A percentile compares a stretch with the other conserved stretches of the same genome.
These are phyloP conservation scores for Melanotus villosus DNA, from an alignment of 2,888 invertebrate species.

Conservation along the genomic window DNA sequence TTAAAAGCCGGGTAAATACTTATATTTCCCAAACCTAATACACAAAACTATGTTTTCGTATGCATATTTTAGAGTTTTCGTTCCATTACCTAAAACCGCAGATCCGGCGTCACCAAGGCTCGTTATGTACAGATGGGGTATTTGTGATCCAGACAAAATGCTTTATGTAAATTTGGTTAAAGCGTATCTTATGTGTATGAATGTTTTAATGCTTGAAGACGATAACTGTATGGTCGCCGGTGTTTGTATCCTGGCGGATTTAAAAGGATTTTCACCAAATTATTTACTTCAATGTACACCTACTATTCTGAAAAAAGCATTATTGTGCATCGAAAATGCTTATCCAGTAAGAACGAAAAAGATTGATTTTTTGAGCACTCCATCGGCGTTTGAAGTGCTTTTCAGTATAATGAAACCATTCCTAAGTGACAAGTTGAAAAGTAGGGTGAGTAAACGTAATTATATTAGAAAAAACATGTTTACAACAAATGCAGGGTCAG, in stretches of 20 bases:
- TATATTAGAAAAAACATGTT: neutral
- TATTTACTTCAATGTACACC: slow-evolving; percentile 68
- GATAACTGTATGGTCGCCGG: slow-evolving; percentile 72
- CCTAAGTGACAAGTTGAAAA: neutral
- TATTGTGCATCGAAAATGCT: slow-evolving; percentile 64
- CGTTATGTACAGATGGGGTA: neutral
- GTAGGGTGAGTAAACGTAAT: neutral
- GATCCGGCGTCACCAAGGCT: neutral
- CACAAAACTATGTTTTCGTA: no score
- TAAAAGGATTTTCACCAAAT: neutral
- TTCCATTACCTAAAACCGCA: neutral
- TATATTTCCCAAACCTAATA: no score
- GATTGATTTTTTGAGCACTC: slow-evolving; percentile 62
- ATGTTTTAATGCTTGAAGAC: slow-evolving; percentile 73
- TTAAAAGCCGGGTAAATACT: slow-evolving; percentile 65
- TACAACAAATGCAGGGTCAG: no score
- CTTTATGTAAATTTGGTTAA: slow-evolving; percentile 64
- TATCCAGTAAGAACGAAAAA: slow-evolving; percentile 73
- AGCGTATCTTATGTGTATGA: slow-evolving; percentile 71
- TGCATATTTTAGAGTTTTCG: neutral
- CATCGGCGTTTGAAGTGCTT: slow-evolving; percentile 1
- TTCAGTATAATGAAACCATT: slow-evolving; percentile 25
- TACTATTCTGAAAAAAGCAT: slow-evolving; percentile 70
- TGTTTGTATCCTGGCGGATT: slow-evolving; percentile 68
- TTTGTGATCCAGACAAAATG: neutral